Percentiles rank a stretch among this genome's conserved stretches.
Evolutionary conservation across 2,113 vertebrate species (phyloP).

Genomic region (Limnothrissa miodon): DNA sequence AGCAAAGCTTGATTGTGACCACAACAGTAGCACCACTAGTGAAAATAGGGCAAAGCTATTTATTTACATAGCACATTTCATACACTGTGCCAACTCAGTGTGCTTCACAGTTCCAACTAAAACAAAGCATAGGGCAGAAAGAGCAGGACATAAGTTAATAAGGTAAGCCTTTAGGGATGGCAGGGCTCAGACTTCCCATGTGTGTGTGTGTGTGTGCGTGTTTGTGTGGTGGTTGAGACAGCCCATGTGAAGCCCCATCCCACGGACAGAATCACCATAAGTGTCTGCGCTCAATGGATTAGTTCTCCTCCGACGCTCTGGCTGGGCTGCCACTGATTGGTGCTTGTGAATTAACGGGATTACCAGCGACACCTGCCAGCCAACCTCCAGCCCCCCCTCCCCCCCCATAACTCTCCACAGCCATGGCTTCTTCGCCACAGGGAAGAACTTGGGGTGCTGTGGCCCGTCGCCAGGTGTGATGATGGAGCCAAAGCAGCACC

Average conservation of each 20-base stretch:
- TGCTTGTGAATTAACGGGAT: slow-evolving; percentile 39
- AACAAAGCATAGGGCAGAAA: no score
- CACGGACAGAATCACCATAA: neutral
- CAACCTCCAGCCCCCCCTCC: neutral
- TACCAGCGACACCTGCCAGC: slow-evolving; percentile 19
- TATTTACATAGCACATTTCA: no score
- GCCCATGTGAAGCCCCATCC: slow-evolving; percentile 6
- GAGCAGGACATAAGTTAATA: no score
- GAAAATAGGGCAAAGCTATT: no score
- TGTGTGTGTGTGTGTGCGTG: neutral
- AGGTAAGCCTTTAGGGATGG: neutral
- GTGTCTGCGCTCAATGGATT: neutral
- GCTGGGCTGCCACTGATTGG: neutral
- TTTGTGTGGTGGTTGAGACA: neutral
- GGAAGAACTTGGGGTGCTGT: neutral
- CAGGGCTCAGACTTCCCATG: neutral
- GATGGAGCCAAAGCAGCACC: neutral
- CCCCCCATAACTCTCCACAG: neutral
- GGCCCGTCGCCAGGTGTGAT: neutral
- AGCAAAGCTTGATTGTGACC: neutral
- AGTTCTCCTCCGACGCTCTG: neutral
- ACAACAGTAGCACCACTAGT: neutral
- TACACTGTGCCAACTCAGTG: no score
- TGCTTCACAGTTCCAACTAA: no score
- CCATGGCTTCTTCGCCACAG: neutral